phyloP scores from a whole-genome alignment of 1,140 invertebrate genomes.

The Pachypsylla venusta region DNA sequence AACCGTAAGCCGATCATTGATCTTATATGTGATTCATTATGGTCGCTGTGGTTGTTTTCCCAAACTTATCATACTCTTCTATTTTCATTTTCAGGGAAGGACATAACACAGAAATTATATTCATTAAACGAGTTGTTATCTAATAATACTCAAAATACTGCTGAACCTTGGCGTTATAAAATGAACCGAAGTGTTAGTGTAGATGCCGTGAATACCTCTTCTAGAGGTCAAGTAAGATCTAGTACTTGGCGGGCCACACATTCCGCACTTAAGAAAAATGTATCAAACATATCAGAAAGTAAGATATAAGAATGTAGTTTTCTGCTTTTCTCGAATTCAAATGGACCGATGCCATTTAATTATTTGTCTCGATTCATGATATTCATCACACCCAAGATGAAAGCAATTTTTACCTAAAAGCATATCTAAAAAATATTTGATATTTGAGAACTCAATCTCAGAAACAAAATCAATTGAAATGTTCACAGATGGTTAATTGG shows the following conservation, averaged over 20 bases:
- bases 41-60: too few relatives aligned
- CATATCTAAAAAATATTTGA: too few relatives aligned
- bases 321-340: not conserved
- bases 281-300: not conserved
- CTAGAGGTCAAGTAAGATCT: slow-evolving; percentile 51
- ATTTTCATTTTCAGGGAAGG: slow-evolving; percentile 42
- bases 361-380: not conserved
- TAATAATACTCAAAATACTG: slow-evolving; percentile 31
- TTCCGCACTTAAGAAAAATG: not conserved
- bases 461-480: too few relatives aligned
- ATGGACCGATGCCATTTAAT: not conserved
- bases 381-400: too few relatives aligned
- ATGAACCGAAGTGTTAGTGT: slow-evolving; percentile 52
- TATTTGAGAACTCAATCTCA: too few relatives aligned
- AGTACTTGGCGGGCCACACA: slow-evolving; percentile 37
- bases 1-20: too few relatives aligned
- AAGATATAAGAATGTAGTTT: not conserved
- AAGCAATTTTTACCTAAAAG: too few relatives aligned
- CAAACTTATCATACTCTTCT: too few relatives aligned
- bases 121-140: slow-evolving; percentile 56
- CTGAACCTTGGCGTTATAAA: slow-evolving; percentile 32
- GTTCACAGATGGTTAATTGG: too few relatives aligned
- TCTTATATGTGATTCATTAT: too few relatives aligned
- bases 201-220: slow-evolving; percentile 62
- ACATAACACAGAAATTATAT: slow-evolving; percentile 72